These are phyloP conservation scores for Tapera naevia DNA, from an alignment of 2,797 vertebrate genomes.

Conservation along the genomic window DNA sequence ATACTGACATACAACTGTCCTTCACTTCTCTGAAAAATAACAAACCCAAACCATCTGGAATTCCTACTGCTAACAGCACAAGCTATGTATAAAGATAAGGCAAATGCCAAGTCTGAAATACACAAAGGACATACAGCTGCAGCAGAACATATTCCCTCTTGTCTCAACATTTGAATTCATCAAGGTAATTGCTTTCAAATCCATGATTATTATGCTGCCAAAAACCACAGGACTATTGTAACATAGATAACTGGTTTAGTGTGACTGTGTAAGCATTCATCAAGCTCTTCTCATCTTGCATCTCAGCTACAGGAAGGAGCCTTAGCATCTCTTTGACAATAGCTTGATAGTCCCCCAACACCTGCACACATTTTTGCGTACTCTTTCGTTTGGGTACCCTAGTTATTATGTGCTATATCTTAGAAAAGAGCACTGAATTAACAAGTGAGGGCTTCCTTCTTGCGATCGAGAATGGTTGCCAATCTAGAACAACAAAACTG, in stretches of 20 bases:
- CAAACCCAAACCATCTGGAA: background rate
- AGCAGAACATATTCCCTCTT: background rate
- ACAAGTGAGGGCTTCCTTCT: background rate
- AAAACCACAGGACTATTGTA: background rate
- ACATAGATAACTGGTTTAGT: conserved; percentile 1
- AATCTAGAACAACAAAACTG: background rate
- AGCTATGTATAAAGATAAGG: background rate
- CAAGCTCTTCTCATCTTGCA: background rate
- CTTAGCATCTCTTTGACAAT: background rate
- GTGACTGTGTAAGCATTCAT: background rate
- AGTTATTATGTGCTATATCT: background rate
- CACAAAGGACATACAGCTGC: background rate
- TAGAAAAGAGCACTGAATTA: background rate
- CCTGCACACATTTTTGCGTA: background rate
- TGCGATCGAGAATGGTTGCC: background rate
- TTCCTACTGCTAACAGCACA: background rate
- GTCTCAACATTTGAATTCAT: conserved; percentile 9
- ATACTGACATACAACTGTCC: background rate
- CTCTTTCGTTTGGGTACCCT: background rate
- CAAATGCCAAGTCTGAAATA: background rate
- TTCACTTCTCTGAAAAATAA: background rate
- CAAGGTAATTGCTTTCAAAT: conserved; percentile 34
- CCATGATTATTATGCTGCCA: background rate
- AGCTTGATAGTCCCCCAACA: background rate
- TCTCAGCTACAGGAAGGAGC: background rate